Percentiles rank a stretch among this genome's conserved stretches.
Evolutionary conservation across 2,113 vertebrate species (phyloP).

Genomic region (Caretta caretta): DNA sequence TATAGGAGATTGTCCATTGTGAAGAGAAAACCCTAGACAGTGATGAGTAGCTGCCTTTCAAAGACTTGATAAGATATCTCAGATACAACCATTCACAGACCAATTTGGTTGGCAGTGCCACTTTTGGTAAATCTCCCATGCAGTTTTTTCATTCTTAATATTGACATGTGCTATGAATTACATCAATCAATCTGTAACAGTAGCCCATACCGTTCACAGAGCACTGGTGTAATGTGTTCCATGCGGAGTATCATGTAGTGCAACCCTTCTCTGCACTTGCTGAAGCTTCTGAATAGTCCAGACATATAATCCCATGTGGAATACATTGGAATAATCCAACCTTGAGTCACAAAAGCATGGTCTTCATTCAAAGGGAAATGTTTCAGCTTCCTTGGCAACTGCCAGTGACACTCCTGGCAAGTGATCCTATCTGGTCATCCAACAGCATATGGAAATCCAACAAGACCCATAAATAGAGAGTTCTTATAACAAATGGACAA

Average conservation of each 20-base stretch:
- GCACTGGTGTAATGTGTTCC: background rate
- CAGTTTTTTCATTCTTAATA: background rate
- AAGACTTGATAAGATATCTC: background rate
- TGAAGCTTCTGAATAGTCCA: background rate
- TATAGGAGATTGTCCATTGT: background rate
- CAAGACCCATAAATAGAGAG: background rate
- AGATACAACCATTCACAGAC: background rate
- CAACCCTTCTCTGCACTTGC: background rate
- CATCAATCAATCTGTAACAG: background rate
- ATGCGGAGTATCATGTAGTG: background rate
- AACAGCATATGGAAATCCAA: background rate
- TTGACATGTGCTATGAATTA: background rate
- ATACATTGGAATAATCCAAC: background rate
- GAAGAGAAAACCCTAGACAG: background rate
- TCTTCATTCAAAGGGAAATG: background rate
- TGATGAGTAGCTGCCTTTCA: background rate
- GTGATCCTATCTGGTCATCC: too few species aligned
- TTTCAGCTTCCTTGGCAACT: background rate
- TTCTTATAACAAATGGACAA: background rate
- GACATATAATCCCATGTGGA: background rate
- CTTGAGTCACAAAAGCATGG: background rate
- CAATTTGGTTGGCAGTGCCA: background rate
- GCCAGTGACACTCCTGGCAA: background rate
- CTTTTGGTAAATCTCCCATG: background rate
- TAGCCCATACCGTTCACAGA: background rate